phyloP scores from a whole-genome alignment of 2,888 invertebrate genomes.

The Esperia sulphurella region DNA sequence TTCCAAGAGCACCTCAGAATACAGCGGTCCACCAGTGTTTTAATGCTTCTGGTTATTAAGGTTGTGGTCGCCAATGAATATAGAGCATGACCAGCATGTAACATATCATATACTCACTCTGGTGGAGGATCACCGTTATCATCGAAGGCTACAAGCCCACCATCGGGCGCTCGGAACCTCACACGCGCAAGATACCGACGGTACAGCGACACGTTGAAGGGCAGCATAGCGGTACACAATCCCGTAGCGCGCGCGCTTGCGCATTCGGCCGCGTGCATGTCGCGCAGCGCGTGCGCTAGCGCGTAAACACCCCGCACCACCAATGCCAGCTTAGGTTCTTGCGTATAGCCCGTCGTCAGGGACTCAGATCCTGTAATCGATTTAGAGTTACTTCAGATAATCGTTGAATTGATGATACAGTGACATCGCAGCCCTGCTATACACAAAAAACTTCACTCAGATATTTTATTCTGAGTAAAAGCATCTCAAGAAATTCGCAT shows the following conservation, averaged over 20 bases:
- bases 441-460: too few species aligned
- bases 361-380: constrained; percentile 77
- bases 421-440: too few species aligned
- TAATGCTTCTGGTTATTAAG: too few species aligned
- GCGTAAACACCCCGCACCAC: constrained; percentile 88
- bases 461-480: too few species aligned
- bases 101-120: constrained; percentile 66
- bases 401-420: too few species aligned
- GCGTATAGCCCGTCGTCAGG: constrained; percentile 77
- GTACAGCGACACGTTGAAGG: constrained; percentile 85
- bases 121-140: constrained; percentile 88
- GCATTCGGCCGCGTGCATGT: constrained; percentile 83
- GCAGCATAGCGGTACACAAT: constrained; percentile 81
- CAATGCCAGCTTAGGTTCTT: constrained; percentile 89
- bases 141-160: constrained; percentile 85
- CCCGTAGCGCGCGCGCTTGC: constrained; percentile 23
- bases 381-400: too few species aligned
- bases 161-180: constrained; percentile 81
- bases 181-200: constrained; percentile 85
- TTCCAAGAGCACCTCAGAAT: too few species aligned
- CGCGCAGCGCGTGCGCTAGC: constrained; percentile 85
- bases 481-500: too few species aligned
- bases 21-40: too few species aligned
- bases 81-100: background rate
- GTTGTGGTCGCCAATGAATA: too few species aligned